Base-by-base conservation (phyloP, 2,888 invertebrate genomes). In the Erynnis tages region DNA sequence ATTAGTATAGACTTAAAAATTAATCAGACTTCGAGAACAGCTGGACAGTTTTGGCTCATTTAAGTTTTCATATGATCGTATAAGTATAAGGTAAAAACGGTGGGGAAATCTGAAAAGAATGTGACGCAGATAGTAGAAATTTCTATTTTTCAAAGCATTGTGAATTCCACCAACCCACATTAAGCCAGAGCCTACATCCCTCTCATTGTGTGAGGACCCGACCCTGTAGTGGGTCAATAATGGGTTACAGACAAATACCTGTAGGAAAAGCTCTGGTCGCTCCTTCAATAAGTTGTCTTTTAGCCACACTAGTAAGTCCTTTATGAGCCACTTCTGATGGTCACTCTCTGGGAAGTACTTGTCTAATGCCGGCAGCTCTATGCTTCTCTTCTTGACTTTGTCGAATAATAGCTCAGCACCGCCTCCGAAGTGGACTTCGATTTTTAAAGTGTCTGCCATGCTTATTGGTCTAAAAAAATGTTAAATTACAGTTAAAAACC, bases 391-490 rank as follows among this genome's bases (percentile, higher is more conserved):
- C 71, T 97, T 97, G 45, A 94, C 91, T 67, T 95, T 96, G 59
- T 94, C 94, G 76, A 98, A 96, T 1, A 98, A 80, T n/a, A 97
- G 77, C 74, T 98, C 98, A 0, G 97, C 97, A 1, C 98, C 98
- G 8, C 98, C 98, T 32, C 96, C 95, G 67, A 79, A 93, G 69
- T 75, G 74, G 17, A 86, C 54, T 49, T 65, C 68, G 38, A 86
- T 47, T 57, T 72, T 77, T 45, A 80, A 40, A 7, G 69, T 55
- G 5, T 19, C 19, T 19, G 37, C 5, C 37, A 37, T 35, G 1
- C 2, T 27, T 27, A n/a, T n/a, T 10, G 10, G 27, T 27, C n/a
- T 10, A n/a, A n/a, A n/a, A n/a, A n/a, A n/a, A 27, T 27, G 1
- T 10, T 1, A 3, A 27, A 10, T 3, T 27, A 27, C 27, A 2